phyloP scores from a whole-genome alignment of 2,888 invertebrate genomes.

The Julus scandinavius region DNA sequence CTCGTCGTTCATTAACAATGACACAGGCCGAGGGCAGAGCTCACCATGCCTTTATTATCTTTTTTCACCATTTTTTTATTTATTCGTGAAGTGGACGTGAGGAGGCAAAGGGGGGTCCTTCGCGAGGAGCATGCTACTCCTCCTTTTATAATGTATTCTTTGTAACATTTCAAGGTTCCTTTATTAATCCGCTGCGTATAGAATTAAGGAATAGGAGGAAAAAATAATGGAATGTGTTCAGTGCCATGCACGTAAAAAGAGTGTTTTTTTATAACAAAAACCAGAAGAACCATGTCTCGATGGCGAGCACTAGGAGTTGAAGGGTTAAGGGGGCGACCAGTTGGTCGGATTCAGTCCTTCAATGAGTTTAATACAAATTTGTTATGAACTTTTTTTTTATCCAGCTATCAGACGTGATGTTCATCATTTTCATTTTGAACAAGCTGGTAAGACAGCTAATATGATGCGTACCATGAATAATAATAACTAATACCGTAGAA shows the following conservation, averaged over 20 bases:
- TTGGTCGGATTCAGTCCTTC: not conserved
- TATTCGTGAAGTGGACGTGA: constrained; percentile 1
- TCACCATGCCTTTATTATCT: constrained; percentile 28
- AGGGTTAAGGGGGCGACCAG: not conserved
- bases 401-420: constrained; percentile 28
- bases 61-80: not conserved
- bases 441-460: not conserved
- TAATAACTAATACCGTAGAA: not conserved
- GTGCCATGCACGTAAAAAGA: not conserved
- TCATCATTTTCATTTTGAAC: constrained; percentile 15
- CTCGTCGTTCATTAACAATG: constrained; percentile 21
- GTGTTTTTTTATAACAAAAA: not conserved
- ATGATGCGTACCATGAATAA: constrained; percentile 29
- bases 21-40: constrained; percentile 23
- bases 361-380: not conserved
- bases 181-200: not conserved
- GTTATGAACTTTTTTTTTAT: not conserved
- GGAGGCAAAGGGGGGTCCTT: constrained; percentile 15
- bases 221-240: not conserved
- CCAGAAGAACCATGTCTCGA: not conserved
- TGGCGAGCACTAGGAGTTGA: constrained; percentile 6
- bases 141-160: constrained; percentile 30
- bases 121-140: not conserved
- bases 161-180: constrained; percentile 27
- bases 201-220: constrained; percentile 12